Evolutionary conservation across 2,888 invertebrate genomes (phyloP), one percentile per base, ranked within the genome.

Genomic region (Xestia rhomboidea): DNA sequence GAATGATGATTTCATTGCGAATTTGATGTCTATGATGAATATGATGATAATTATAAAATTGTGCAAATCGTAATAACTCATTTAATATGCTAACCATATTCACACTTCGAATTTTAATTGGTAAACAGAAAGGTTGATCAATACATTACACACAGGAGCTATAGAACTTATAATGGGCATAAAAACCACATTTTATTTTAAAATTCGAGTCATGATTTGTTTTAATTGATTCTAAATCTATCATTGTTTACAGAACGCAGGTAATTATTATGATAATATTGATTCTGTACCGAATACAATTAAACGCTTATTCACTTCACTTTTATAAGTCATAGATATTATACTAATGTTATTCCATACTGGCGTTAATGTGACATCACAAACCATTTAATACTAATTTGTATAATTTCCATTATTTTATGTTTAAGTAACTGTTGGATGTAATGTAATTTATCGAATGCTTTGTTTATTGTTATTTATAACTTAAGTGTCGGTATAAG

Each of bases 261-360:
- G 44, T 69, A 71, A 83, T 83, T 73, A 54, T 78, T 75, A 73
- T 74, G 73, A 63, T 76, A 74, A 76, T 72, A 77, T 80, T 66
- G 21, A 67, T 62, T 70, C 13, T 63, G 54, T 73, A 68, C 54
- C 54, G 64, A 80, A 71, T 75, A 73, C 34, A 57, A 80, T 80
- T 57, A 62, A 75, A 57, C 44, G 60, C 34, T 72, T 67, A 69
- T 72, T 63, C 51, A 76, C 71, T 80, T 76, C 38, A 72, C 38
- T 79, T 73, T 82, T 78, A 76, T 46, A 83, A 82, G 76, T 72
- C 38, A 57, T 68, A 76, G 62, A 76, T 80, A 75, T 76, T 82
- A 54, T 72, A 77, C 54, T 70, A 73, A 82, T 79, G 44, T 64
- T 74, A 75, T 76, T 79, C 68, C 49, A 76, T 57, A 72, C 44